phyloP scores from a whole-genome alignment of 2,888 invertebrate species.

The Caenorhabditis macrosperma region DNA sequence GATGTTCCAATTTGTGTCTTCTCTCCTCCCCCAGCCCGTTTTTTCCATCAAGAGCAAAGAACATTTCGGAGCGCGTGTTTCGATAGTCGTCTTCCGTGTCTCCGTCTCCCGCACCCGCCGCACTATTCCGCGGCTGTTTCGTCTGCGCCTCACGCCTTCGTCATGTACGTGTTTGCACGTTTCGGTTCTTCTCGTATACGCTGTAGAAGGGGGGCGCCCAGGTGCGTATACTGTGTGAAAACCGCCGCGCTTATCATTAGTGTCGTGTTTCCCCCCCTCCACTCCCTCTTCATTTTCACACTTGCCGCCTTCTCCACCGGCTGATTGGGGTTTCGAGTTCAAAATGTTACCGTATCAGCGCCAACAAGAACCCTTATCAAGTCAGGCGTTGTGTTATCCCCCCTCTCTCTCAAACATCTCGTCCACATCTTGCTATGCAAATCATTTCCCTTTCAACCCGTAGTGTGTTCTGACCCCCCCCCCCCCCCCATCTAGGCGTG shows the following conservation, averaged over 20 bases:
- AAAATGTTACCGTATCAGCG: background rate
- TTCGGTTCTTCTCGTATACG: slow-evolving; percentile 50
- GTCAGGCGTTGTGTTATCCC: no score
- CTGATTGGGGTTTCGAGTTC: background rate
- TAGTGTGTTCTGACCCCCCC: background rate
- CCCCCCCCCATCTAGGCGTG: no score
- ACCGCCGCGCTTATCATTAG: slow-evolving; percentile 12
- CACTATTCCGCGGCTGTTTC: slow-evolving; percentile 23
- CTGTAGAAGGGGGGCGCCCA: slow-evolving; percentile 23
- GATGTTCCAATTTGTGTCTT: slow-evolving; percentile 54
- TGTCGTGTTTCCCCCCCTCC: background rate
- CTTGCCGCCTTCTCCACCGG: background rate
- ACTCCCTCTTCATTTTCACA: background rate
- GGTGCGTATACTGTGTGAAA: slow-evolving; percentile 38
- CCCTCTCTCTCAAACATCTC: background rate
- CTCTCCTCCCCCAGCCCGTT: background rate
- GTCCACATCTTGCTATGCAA: background rate
- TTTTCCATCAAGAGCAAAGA: slow-evolving; percentile 41
- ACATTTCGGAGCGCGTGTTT: slow-evolving; percentile 58
- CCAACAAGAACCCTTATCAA: no score
- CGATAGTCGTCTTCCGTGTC: slow-evolving; percentile 46
- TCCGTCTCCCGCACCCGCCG: slow-evolving; percentile 32
- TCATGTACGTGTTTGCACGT: slow-evolving; percentile 50
- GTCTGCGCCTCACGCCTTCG: slow-evolving; percentile 37
- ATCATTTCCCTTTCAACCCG: slow-evolving; percentile 1